Evolutionary conservation across 2,797 vertebrate species (phyloP).

Genomic region (Halcyon leucocephala): DNA sequence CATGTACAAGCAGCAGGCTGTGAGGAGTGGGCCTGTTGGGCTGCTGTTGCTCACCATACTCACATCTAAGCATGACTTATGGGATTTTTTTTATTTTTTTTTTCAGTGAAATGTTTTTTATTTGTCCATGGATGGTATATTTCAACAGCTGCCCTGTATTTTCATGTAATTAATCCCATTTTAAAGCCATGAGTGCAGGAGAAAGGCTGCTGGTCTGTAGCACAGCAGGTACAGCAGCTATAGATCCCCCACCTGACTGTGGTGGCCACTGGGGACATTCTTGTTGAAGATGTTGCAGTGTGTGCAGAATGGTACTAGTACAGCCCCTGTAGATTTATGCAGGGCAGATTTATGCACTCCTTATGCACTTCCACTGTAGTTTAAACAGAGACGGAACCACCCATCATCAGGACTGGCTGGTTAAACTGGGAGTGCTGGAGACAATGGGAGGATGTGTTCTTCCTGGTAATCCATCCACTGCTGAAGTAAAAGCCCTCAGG

Average conservation of each 20-base stretch:
- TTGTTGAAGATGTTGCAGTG: background rate
- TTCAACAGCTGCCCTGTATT: background rate
- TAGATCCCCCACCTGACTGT: background rate
- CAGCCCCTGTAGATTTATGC: background rate
- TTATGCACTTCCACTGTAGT: rapidly evolving
- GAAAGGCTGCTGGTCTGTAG: background rate
- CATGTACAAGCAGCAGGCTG: rapidly evolving
- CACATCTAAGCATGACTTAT: background rate
- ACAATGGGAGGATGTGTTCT: too few species aligned
- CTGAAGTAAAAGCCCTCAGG: background rate
- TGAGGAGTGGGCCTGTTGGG: too few species aligned
- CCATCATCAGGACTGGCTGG: background rate
- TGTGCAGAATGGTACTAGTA: background rate
- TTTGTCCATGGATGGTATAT: background rate
- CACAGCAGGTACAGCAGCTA: background rate
- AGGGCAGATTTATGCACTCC: background rate
- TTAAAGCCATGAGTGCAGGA: background rate
- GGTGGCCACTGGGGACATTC: background rate
- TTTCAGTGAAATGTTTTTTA: background rate
- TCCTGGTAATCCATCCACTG: too few species aligned
- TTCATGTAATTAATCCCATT: background rate
- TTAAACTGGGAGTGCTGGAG: background rate
- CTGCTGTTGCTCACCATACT: background rate
- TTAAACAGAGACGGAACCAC: background rate
- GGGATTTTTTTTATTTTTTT: too few species aligned